Percentiles rank a stretch among this genome's conserved stretches.
Conservation (phyloP, 2,113 vertebrate genomes). For the Dromiciops gliroides region DNA sequence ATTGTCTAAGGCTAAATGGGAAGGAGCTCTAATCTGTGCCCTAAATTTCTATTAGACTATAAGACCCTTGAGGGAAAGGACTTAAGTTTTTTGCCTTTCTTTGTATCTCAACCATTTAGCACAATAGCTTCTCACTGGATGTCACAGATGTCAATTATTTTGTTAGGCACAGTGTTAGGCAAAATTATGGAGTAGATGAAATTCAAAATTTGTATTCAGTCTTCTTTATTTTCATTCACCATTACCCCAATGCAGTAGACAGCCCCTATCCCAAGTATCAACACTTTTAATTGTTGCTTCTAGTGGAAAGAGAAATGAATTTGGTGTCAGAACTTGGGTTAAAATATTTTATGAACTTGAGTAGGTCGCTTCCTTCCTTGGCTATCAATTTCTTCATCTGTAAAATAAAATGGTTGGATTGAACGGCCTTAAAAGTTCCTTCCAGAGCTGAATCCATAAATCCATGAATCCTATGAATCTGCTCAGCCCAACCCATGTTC, state of each 20-base stretch:
- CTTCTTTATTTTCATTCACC: not conserved
- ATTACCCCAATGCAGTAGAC: not conserved
- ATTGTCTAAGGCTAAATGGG: not conserved
- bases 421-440: not conserved
- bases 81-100: not conserved
- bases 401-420: not conserved
- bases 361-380: not conserved
- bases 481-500: not conserved
- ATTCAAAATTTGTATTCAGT: not conserved
- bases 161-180: not conserved
- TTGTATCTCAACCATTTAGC: not conserved
- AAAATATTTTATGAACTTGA: not conserved
- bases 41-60: not conserved
- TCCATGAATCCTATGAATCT: not conserved
- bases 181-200: not conserved
- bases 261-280: not conserved
- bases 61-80: not conserved
- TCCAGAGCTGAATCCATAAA: not conserved
- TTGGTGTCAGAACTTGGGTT: not conserved
- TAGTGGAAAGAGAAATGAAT: not conserved
- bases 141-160: not conserved
- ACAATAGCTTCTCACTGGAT: not conserved
- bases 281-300: not conserved
- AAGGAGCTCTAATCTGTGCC: not conserved
- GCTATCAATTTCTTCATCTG: not conserved